Base-by-base conservation (phyloP, 2,888 invertebrate genomes). In the Polydrusus tereticollis region DNA sequence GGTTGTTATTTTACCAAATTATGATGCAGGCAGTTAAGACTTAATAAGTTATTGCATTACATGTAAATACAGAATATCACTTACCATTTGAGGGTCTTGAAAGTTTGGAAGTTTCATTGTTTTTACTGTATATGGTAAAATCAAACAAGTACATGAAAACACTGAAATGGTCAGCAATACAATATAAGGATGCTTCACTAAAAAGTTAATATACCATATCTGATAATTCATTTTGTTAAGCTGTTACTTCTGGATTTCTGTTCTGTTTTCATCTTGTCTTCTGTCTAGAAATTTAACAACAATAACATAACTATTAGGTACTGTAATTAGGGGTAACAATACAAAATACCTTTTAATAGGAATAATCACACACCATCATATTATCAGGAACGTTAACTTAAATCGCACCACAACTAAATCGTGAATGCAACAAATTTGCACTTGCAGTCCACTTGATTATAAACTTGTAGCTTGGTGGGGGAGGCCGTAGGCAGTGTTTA, bases 81-180 rank as follows among this genome's bases (percentile, higher is more conserved):
- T 87, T 86, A 94, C 94, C 87, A 92, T 86, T 82, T 94, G 91
- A 21, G 97, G 97, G 85, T 97, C 95, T 76, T 92, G 90, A 86
- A 97, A 97, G 84, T 93, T 92, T 38, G 96, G 96, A 65, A 90
- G 85, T 60, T 89, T 87, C 78, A 88, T 89, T 16, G 89, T 87
- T 78, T 88, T 89, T 20, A 89, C 87, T 45, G 89, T 88, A 73
- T 92, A 85, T 60, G 92, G 90, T 71, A 92, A 88, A 62, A 92
- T 88, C 52, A 93, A 87, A 81, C 92, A 92, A 58, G 90, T 89
- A 57, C 88, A 84, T 68, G 91, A 91, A 76, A 92, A 87, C 66
- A 91, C 87, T 69, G 89, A 86, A 71, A 92, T 88, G 45, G 88
- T 88, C 72, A 88, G 82, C 70, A 93, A 85, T 80, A 93, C 89